A percentile compares a stretch with the other conserved stretches of the same genome.
These are phyloP conservation scores for Sphinx pinastri DNA, from an alignment of 2,888 invertebrate species.

Conservation along the genomic window DNA sequence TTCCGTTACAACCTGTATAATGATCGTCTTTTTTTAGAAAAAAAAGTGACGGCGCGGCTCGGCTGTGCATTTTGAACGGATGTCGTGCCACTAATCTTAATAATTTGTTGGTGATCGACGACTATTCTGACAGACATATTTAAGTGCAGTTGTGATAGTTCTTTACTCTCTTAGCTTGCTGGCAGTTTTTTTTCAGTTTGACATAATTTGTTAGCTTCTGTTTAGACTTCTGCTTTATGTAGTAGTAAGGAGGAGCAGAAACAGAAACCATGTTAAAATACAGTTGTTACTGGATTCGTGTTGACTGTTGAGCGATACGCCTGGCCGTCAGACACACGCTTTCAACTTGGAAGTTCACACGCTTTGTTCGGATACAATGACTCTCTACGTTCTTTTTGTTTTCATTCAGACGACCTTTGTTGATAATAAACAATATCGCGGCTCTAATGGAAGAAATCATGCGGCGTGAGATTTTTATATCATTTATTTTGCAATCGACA, in stretches of 20 bases:
- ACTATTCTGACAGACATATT: no score
- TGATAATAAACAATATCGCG: constrained; percentile 81
- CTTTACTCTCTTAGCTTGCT: no score
- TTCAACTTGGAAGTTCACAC: constrained; percentile 77
- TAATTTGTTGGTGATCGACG: no score
- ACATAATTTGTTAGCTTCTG: neutral
- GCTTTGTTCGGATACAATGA: constrained; percentile 79
- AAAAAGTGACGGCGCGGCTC: no score
- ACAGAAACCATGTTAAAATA: constrained; percentile 31
- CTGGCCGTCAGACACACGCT: constrained; percentile 71
- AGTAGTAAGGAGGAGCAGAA: neutral
- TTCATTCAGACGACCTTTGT: constrained; percentile 82
- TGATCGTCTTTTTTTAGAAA: no score
- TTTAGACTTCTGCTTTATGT: neutral
- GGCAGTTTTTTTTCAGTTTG: no score
- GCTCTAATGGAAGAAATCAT: constrained; percentile 78
- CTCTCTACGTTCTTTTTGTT: constrained; percentile 81
- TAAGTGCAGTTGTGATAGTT: no score
- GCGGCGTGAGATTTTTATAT: constrained; percentile 76
- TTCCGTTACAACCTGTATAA: no score
- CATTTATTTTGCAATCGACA: constrained; percentile 71
- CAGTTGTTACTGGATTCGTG: constrained; percentile 42
- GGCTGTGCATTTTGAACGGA: no score
- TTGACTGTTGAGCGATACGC: constrained; percentile 43
- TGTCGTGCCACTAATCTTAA: no score